Evolutionary conservation across 2,113 vertebrate genomes (phyloP).

Genomic region (Bucco capensis): DNA sequence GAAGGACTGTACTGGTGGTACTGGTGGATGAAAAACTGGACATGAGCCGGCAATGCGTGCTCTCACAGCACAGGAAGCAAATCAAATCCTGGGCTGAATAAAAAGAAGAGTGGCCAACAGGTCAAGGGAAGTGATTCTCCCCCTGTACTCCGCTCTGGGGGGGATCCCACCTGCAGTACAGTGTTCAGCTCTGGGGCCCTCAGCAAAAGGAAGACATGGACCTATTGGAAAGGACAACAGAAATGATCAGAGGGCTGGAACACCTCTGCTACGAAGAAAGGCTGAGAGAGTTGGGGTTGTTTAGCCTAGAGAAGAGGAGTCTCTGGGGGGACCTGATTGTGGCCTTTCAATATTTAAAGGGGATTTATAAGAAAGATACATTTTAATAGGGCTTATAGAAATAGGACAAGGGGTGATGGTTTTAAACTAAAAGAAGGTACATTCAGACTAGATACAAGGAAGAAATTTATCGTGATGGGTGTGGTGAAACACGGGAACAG

Average conservation of each 20-base stretch:
- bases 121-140: rapidly evolving
- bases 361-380: not conserved
- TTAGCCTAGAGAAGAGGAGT: not conserved
- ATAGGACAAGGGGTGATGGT: not conserved
- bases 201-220: not conserved
- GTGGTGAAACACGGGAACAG: not conserved
- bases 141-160: not conserved
- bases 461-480: not conserved
- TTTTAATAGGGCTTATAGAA: rapidly evolving
- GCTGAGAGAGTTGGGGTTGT: not conserved
- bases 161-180: not conserved
- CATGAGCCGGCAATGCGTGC: not conserved
- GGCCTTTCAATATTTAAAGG: not conserved
- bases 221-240: not conserved
- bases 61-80: not conserved
- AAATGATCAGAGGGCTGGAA: not conserved
- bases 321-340: rapidly evolving
- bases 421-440: not conserved
- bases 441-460: not conserved
- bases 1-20: not conserved
- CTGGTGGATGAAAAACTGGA: not conserved
- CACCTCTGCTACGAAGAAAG: not conserved
- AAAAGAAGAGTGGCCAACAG: not conserved
- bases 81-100: rapidly evolving
- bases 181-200: rapidly evolving